Percentiles rank a stretch among this genome's conserved stretches.
These are phyloP conservation scores for Sebastiscus albofasciatus DNA, from an alignment of 2,797 vertebrate species.

Conservation along the genomic window DNA sequence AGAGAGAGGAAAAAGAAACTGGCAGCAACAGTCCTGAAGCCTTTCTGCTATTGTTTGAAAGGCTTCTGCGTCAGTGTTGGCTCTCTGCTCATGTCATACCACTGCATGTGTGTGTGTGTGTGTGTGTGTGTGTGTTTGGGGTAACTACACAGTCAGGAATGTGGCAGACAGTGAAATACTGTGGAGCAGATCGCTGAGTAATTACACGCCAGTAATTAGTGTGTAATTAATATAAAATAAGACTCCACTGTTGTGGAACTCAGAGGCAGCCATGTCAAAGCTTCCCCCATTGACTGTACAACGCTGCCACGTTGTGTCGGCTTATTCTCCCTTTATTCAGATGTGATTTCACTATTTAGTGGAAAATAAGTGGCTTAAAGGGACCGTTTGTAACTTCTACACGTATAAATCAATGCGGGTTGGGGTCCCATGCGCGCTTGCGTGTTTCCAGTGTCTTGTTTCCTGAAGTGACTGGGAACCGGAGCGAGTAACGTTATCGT, in stretches of 20 bases:
- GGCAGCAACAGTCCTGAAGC: conserved; percentile 26
- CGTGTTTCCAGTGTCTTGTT: too few relatives aligned
- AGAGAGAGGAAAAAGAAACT: neutral
- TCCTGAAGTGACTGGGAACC: too few relatives aligned
- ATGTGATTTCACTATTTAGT: neutral
- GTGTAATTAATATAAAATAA: conserved; percentile 53
- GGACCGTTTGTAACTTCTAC: too few relatives aligned
- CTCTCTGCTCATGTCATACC: conserved; percentile 33
- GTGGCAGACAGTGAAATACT: conserved; percentile 42
- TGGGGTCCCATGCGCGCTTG: too few relatives aligned
- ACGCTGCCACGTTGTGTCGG: neutral
- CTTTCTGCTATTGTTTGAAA: conserved; percentile 69
- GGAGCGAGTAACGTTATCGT: too few relatives aligned
- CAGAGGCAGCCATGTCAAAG: conserved; percentile 19
- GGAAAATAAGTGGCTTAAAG: too few relatives aligned
- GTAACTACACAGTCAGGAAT: conserved; percentile 59
- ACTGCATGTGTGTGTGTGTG: conserved; percentile 17
- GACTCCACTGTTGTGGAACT: conserved; percentile 14
- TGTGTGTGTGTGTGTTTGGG: conserved; percentile 34
- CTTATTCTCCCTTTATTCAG: neutral
- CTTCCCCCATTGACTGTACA: neutral
- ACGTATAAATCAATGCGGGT: too few relatives aligned
- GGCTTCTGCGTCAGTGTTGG: conserved; percentile 32
- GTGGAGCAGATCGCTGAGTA: conserved; percentile 20
- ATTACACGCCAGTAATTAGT: conserved; percentile 53